Conservation (phyloP, 2,888 invertebrate species). For the Mantis religiosa region DNA sequence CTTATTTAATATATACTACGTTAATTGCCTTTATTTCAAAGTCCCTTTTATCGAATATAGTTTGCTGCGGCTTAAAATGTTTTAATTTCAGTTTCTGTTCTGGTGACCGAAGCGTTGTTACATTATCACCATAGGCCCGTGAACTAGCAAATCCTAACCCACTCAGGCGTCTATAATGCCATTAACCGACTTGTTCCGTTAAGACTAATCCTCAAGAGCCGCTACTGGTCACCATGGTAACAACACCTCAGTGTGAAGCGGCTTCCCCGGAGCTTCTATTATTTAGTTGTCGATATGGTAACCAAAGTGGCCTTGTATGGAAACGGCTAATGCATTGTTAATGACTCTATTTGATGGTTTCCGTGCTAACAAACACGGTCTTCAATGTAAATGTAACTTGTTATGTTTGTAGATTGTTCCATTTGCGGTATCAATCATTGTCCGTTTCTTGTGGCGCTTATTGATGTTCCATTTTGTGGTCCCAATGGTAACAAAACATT, state of each 20-base stretch:
- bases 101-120: too few species aligned
- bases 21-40: too few species aligned
- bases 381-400: not conserved
- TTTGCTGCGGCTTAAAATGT: too few species aligned
- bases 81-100: too few species aligned
- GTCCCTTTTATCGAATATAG: too few species aligned
- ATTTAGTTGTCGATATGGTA: not conserved
- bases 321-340: not conserved
- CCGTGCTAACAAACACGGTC: not conserved
- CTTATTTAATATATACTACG: too few species aligned
- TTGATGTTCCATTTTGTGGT: not conserved
- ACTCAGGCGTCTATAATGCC: not conserved
- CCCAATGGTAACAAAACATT: not conserved
- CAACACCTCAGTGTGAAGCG: not conserved
- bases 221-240: not conserved
- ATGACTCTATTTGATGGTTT: not conserved
- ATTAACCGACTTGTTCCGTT: not conserved
- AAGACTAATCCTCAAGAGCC: not conserved
- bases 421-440: not conserved
- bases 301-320: not conserved
- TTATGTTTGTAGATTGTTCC: not conserved
- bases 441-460: not conserved
- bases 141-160: not conserved
- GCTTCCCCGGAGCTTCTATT: not conserved
- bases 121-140: too few species aligned